These are phyloP conservation scores for Plagodis pulveraria DNA, from an alignment of 2,888 invertebrate species.

Conservation along the genomic window DNA sequence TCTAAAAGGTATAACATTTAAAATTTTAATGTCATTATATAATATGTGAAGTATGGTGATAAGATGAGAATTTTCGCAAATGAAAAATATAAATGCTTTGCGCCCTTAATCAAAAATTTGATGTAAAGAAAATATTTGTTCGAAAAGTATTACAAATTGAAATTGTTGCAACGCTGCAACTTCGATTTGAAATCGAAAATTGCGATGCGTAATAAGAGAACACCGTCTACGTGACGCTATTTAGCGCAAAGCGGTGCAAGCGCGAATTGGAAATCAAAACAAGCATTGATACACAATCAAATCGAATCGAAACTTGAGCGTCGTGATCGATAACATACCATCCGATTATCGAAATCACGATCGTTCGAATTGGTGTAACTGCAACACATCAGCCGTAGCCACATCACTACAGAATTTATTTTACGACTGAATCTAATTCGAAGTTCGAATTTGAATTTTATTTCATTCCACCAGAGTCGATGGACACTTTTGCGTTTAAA, in stretches of 20 bases:
- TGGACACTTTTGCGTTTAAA: conserved; percentile 16
- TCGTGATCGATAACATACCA: conserved; percentile 82
- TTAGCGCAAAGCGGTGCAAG: conserved; percentile 80
- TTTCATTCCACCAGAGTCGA: conserved; percentile 33
- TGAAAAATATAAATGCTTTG: no score
- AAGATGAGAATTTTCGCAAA: no score
- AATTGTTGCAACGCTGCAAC: conserved; percentile 52
- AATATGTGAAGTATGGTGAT: no score
- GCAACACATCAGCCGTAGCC: conserved; percentile 35
- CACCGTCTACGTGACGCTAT: conserved; percentile 79
- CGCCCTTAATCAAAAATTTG: no score
- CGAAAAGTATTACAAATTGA: conserved; percentile 37
- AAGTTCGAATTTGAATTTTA: conserved; percentile 54
- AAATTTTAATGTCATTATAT: no score
- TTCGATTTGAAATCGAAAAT: conserved; percentile 73
- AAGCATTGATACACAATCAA: conserved; percentile 79
- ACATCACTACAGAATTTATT: conserved; percentile 42
- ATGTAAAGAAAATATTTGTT: no score
- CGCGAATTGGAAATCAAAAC: conserved; percentile 85
- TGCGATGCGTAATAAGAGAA: conserved; percentile 66
- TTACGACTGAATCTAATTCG: conserved; percentile 30
- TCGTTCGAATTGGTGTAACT: conserved; percentile 61
- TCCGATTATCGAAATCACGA: conserved; percentile 82
- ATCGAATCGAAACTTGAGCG: conserved; percentile 78
- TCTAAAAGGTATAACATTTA: no score